These are phyloP conservation scores for Helogale parvula DNA, from an alignment of 2,113 vertebrate species.

Conservation along the genomic window DNA sequence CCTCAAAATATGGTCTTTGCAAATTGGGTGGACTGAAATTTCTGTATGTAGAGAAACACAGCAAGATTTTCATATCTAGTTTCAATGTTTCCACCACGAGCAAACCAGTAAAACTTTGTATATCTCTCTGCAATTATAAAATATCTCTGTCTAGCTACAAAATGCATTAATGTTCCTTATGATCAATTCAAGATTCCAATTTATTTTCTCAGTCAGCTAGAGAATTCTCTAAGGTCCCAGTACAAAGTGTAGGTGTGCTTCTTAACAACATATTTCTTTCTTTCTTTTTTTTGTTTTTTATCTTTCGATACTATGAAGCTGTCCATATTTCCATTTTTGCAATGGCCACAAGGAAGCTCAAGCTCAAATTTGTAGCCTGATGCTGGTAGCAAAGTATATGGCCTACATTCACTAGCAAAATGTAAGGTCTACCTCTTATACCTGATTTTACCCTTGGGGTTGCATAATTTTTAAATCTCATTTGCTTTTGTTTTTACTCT, in stretches of 20 bases:
- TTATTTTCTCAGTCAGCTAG: neutral
- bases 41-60: neutral
- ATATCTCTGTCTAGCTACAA: neutral
- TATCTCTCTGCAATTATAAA: neutral
- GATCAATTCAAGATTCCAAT: neutral
- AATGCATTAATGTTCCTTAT: neutral
- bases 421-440: neutral
- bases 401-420: neutral
- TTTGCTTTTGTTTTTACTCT: neutral
- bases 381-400: neutral
- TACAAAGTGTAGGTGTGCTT: neutral
- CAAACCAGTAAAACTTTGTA: neutral
- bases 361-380: constrained; percentile 10
- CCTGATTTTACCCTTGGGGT: neutral
- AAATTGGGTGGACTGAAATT: neutral
- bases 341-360: neutral
- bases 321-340: neutral
- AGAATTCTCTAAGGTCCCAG: neutral
- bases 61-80: neutral
- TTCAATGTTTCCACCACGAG: neutral
- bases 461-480: neutral
- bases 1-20: neutral
- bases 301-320: neutral
- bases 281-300: neutral
- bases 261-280: neutral